Evolutionary conservation across 2,113 vertebrate genomes (phyloP), one percentile per base, ranked within the genome.

Genomic region (Labeo catla): DNA sequence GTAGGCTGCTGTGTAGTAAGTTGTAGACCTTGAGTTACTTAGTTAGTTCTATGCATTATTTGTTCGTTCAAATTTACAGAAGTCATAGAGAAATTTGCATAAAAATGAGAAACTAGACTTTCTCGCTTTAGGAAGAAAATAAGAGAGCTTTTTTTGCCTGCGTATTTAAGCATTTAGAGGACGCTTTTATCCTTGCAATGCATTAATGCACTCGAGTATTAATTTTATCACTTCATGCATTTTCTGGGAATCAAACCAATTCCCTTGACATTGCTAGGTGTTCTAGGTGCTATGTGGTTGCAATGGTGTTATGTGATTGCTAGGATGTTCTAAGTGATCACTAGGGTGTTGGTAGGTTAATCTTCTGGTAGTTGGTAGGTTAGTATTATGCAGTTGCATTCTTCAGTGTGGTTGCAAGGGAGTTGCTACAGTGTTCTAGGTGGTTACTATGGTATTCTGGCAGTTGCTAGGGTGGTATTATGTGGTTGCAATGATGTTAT

Each of bases 21-120:
- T 86, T 76, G 21, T 49, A 81, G 28, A 73, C 77, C 50, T 2
- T 23, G 49, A 54, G 63, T 65, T 68, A 82, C 50, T 54, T 21
- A 52, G 49, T 54, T 13, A 54, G 19, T 54, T 77, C 15, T 15
- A 34, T 34, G 74, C 74, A 76, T 52, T 74, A 45, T 47, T 74
- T 34, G 47, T 76, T 52, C 23, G 23, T 34, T 76, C 11, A 76
- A 50, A 76, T 15, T 47, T 76, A 52, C 49, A 76, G 49, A 28
- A 74, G 43, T n/a, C 9, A 23, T 21, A 3, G 9, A 34, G 47
- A 52, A 76, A 76, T 52, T 76, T 2, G 74, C n/a, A 76, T 76
- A 61, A 52, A 76, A 34, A 76, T 34, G 49, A 76, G 10, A 76
- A 76, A 28, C 45, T 59, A 21, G 19, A 59, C 57, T 39, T 76